Conservation (phyloP, 2,888 invertebrate genomes). For the Prionchulus punctatus region DNA sequence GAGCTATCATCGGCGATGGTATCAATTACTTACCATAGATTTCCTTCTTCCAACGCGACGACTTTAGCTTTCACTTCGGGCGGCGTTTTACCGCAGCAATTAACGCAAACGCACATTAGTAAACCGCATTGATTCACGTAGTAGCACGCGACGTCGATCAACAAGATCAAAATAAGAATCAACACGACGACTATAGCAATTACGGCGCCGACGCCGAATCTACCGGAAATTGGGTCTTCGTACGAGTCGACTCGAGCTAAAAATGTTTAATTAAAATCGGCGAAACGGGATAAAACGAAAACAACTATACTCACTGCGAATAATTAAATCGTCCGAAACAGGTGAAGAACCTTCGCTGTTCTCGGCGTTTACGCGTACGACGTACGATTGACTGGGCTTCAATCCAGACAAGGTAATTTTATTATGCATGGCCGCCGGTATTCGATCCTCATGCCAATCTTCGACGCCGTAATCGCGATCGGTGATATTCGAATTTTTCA, state of each 20-base stretch:
- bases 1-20: too few species aligned
- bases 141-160: constrained; percentile 66
- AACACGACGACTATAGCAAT: constrained; percentile 66
- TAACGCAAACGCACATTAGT: constrained; percentile 30
- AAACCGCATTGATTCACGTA: constrained; percentile 45
- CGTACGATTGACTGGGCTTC: constrained; percentile 61
- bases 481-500: neutral
- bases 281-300: neutral
- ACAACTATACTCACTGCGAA: neutral
- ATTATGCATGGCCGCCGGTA: neutral
- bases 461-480: neutral
- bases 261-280: neutral
- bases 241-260: neutral
- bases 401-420: constrained; percentile 37
- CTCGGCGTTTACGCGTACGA: constrained; percentile 63
- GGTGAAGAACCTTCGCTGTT: constrained; percentile 67
- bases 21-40: neutral
- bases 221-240: neutral
- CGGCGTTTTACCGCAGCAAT: constrained; percentile 19
- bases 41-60: constrained; percentile 15
- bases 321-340: constrained; percentile 35
- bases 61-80: constrained; percentile 22
- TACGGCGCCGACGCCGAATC: constrained; percentile 42
- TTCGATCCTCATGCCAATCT: constrained; percentile 14
- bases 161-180: constrained; percentile 52